Evolutionary conservation across 1,140 invertebrate genomes (phyloP).

Genomic region (Trinorchestia longiramus): DNA sequence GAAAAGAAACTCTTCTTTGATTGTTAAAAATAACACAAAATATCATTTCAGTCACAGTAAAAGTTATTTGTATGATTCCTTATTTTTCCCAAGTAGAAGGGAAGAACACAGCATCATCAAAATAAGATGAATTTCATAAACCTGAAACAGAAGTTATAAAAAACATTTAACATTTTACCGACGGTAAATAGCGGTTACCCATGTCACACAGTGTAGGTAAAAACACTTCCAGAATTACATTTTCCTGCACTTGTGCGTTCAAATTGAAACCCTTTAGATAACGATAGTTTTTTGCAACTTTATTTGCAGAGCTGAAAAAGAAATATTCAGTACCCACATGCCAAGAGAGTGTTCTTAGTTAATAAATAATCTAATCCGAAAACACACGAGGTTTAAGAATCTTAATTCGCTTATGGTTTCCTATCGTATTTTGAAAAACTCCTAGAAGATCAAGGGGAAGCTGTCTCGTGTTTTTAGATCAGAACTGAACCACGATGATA

Average conservation of each 20-base stretch:
- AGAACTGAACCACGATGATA: no score
- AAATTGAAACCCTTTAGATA: no score
- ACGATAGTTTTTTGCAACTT: no score
- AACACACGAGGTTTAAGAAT: not conserved
- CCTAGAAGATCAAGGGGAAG: not conserved
- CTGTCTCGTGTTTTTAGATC: no score
- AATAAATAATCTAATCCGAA: not conserved
- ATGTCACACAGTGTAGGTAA: not conserved
- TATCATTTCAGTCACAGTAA: not conserved
- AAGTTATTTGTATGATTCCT: not conserved
- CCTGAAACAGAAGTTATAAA: not conserved
- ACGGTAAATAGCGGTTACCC: not conserved
- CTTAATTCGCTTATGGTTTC: not conserved
- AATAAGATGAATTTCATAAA: not conserved
- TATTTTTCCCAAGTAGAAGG: not conserved
- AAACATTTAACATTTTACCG: not conserved
- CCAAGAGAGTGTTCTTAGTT: not conserved
- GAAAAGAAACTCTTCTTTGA: not conserved
- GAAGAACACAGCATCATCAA: not conserved
- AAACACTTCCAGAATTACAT: no score
- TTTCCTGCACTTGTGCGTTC: no score
- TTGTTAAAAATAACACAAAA: not conserved
- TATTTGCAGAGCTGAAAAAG: not conserved
- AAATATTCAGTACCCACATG: not conserved
- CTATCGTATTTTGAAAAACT: not conserved